Evolutionary conservation across 1,140 invertebrate species (phyloP).

Genomic region (Drosophila fuyamai): DNA sequence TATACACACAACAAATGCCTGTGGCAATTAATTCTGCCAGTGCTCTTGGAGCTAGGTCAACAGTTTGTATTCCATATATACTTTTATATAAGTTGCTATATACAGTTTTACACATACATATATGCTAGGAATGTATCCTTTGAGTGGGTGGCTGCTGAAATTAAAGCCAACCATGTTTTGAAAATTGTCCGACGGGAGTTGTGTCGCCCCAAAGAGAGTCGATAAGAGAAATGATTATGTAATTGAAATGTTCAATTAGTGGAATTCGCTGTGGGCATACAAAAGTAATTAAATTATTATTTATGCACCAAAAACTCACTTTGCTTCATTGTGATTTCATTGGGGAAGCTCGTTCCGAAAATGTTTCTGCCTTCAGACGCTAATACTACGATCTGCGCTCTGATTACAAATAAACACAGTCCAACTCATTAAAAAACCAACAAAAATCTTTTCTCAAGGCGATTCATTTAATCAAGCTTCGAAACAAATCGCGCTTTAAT

Average conservation of each 20-base stretch:
- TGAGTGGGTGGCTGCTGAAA: conserved; percentile 3
- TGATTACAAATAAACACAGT: conserved; percentile 26
- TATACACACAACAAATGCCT: conserved; percentile 32
- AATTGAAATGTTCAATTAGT: conserved; percentile 44
- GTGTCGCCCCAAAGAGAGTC: neutral
- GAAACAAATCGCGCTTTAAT: conserved; percentile 68
- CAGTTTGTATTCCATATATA: conserved; percentile 43
- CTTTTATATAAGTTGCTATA: conserved; percentile 3
- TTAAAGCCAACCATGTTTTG: conserved; percentile 15
- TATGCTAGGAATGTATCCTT: conserved; percentile 30
- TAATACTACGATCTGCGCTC: conserved; percentile 11
- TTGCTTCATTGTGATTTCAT: neutral
- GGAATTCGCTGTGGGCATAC: conserved; percentile 12
- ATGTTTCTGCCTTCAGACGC: conserved; percentile 8
- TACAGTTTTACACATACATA: neutral
- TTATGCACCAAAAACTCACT: neutral
- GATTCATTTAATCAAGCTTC: conserved; percentile 14
- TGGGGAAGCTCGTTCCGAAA: neutral
- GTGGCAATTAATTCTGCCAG: conserved; percentile 31
- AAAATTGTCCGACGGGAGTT: conserved; percentile 9
- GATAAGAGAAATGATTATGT: conserved; percentile 38
- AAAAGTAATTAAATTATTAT: neutral
- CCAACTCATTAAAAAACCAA: conserved; percentile 44
- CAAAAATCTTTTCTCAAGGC: conserved; percentile 41
- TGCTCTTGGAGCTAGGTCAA: conserved; percentile 56